phyloP scores from a whole-genome alignment of 2,888 invertebrate species.

The Yponomeuta cagnagella region DNA sequence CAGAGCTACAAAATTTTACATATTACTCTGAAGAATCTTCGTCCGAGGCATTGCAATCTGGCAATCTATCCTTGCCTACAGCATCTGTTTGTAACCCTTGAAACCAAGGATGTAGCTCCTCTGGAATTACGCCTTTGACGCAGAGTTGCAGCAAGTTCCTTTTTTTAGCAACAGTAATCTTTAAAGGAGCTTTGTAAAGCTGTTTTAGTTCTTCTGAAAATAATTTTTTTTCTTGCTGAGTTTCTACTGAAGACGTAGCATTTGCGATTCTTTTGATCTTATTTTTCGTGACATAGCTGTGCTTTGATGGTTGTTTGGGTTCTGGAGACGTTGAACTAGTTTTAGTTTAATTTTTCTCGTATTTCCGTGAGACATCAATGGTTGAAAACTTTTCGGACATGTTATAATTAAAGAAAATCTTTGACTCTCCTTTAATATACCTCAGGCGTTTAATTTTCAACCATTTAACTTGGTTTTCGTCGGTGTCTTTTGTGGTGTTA shows the following conservation, averaged over 20 bases:
- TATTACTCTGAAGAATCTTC: neutral
- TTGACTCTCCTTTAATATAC: constrained; percentile 1
- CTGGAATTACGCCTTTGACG: neutral
- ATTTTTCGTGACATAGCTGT: neutral
- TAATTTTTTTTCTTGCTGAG: neutral
- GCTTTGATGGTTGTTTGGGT: neutral
- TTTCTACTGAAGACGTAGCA: neutral
- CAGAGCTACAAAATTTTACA: neutral
- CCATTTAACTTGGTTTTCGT: constrained; percentile 6
- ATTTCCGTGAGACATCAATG: neutral
- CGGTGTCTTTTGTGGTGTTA: neutral
- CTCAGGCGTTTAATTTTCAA: neutral
- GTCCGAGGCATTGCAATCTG: neutral
- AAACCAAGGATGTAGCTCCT: neutral
- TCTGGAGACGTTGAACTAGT: neutral
- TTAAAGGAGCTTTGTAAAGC: neutral
- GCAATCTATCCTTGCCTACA: neutral
- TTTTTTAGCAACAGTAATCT: neutral
- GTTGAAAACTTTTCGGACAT: constrained; percentile 1
- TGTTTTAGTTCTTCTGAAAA: neutral
- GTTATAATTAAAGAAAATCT: constrained; percentile 2
- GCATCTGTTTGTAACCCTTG: neutral
- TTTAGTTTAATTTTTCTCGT: neutral
- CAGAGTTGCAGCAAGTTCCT: neutral
- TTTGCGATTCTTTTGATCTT: neutral